A percentile compares a stretch with the other conserved stretches of the same genome.
phyloP scores from a whole-genome alignment of 2,888 invertebrate species.

The Lasioglossum calceatum region DNA sequence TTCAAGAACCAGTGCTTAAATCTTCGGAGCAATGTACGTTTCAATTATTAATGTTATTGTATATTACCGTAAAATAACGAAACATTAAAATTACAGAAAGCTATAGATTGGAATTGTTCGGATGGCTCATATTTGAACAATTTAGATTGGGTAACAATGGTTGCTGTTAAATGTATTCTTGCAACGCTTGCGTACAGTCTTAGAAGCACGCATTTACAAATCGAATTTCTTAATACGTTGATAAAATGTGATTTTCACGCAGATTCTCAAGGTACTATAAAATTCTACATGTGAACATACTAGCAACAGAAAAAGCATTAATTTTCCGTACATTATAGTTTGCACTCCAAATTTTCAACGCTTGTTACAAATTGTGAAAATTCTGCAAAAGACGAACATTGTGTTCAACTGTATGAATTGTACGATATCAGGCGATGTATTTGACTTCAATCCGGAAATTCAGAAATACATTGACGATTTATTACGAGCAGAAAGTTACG shows the following conservation, averaged over 20 bases:
- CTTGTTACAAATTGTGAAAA: constrained; percentile 85
- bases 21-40: constrained; percentile 77
- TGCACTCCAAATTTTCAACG: constrained; percentile 84
- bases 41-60: neutral
- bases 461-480: constrained; percentile 86
- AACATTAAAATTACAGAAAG: constrained; percentile 68
- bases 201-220: constrained; percentile 88
- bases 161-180: constrained; percentile 87
- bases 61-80: constrained; percentile 1
- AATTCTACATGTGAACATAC: neutral
- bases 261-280: constrained; percentile 74
- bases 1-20: constrained; percentile 80
- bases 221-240: constrained; percentile 86
- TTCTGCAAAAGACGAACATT: constrained; percentile 86
- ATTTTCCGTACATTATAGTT: constrained; percentile 72
- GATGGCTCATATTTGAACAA: constrained; percentile 85
- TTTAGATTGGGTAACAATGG: constrained; percentile 86
- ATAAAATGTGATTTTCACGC: constrained; percentile 74
- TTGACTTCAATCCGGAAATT: constrained; percentile 86
- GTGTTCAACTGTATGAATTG: constrained; percentile 85
- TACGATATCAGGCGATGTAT: constrained; percentile 84
- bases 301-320: neutral
- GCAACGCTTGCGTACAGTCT: constrained; percentile 87
- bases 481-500: constrained; percentile 85
- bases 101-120: constrained; percentile 78